phyloP scores from a whole-genome alignment of 1,140 invertebrate species.

The Ostrea edulis region DNA sequence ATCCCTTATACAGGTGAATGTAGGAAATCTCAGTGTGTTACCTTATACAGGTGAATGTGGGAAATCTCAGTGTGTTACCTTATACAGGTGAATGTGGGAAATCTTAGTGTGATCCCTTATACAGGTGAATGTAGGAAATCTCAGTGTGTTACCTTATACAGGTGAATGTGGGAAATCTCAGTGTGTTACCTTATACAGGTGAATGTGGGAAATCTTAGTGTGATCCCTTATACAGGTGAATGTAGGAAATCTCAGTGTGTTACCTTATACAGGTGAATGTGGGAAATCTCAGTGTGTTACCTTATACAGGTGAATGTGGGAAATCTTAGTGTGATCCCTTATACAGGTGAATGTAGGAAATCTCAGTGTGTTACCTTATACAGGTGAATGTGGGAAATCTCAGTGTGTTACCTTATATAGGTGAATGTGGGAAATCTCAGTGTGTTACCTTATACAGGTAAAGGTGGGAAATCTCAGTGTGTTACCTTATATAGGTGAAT shows the following conservation, averaged over 20 bases:
- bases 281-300: no score
- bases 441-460: slow-evolving; percentile 23
- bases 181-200: slow-evolving; percentile 15
- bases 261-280: slow-evolving; percentile 19
- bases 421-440: not conserved
- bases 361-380: not conserved
- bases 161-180: not conserved
- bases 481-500: not conserved
- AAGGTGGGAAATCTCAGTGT: not conserved
- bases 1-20: no score
- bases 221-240: slow-evolving; percentile 10
- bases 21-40: no score
- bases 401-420: not conserved
- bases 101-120: no score
- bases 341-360: slow-evolving; percentile 11
- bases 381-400: slow-evolving; percentile 1
- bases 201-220: not conserved
- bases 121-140: slow-evolving; percentile 11
- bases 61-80: no score
- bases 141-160: not conserved
- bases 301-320: slow-evolving; percentile 8
- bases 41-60: slow-evolving; percentile 16
- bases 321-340: no score
- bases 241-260: no score
- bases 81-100: slow-evolving; percentile 1